Percentiles rank a stretch among this genome's conserved stretches.
phyloP scores from a whole-genome alignment of 1,140 invertebrate species.

The Caenorhabditis brenneri region DNA sequence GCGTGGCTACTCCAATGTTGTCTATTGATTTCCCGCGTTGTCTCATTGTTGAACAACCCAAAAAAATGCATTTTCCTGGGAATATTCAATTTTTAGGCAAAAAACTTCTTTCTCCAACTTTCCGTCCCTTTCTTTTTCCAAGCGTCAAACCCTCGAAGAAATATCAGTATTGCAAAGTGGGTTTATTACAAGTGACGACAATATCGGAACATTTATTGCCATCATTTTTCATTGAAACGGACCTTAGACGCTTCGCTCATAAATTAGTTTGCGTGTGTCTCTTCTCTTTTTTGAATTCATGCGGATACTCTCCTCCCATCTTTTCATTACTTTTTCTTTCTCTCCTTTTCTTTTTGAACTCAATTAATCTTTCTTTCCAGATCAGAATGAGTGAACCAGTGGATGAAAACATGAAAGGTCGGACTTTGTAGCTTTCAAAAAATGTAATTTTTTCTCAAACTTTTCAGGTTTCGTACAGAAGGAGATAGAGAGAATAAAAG shows the following conservation, averaged over 20 bases:
- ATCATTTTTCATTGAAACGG: neutral
- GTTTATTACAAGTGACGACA: neutral
- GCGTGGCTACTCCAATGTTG: constrained; percentile 18
- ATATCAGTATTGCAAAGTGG: no score
- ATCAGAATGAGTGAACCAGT: neutral
- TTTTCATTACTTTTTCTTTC: neutral
- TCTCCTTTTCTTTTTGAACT: neutral
- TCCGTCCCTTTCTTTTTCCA: no score
- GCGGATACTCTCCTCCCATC: neutral
- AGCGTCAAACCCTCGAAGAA: no score
- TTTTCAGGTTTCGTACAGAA: neutral
- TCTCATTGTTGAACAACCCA: neutral
- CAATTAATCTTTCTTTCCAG: neutral
- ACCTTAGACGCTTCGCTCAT: neutral
- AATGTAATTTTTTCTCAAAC: no score
- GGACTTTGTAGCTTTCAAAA: neutral
- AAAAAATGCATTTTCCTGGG: neutral
- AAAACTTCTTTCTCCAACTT: no score
- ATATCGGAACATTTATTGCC: neutral
- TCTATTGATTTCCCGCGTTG: constrained; percentile 25
- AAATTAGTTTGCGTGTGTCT: neutral
- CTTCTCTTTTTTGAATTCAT: neutral
- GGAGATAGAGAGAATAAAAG: neutral
- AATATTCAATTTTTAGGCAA: no score
- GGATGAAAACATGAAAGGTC: neutral